phyloP scores from a whole-genome alignment of 2,113 vertebrate species.

The Haplochromis vanheusdeni region DNA sequence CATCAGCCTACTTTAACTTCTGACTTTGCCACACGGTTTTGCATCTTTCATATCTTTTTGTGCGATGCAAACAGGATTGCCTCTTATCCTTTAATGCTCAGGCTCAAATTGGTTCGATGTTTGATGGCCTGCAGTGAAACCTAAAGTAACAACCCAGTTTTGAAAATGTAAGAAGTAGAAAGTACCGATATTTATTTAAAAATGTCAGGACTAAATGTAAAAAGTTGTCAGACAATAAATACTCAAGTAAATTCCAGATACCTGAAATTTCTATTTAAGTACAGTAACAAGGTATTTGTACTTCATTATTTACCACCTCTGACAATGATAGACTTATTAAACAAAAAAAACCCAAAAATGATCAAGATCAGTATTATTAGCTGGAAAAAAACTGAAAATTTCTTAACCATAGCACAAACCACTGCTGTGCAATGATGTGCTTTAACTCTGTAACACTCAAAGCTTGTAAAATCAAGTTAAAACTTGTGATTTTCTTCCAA shows the following conservation, averaged over 20 bases:
- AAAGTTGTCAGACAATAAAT: not conserved
- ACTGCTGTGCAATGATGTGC: not conserved
- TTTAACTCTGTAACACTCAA: not conserved
- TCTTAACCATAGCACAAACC: not conserved
- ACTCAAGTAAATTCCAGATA: not conserved
- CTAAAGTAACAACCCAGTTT: not conserved
- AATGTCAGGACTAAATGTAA: not conserved
- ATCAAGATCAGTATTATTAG: not conserved
- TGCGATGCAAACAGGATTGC: not conserved
- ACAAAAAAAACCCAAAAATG: fast-evolving
- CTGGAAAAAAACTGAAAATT: not conserved
- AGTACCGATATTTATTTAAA: not conserved
- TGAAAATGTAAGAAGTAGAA: not conserved
- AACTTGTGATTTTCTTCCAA: not conserved
- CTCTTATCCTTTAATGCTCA: not conserved
- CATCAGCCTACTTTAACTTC: not conserved
- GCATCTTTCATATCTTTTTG: not conserved
- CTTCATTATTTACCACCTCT: not conserved
- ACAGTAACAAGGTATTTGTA: not conserved
- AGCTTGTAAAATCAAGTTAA: not conserved
- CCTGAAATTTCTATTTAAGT: not conserved
- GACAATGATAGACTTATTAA: not conserved
- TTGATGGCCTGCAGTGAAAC: not conserved
- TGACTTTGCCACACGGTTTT: not conserved
- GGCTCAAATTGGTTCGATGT: not conserved